Conservation (phyloP, 2,888 invertebrate species). For the Biston stratarius region DNA sequence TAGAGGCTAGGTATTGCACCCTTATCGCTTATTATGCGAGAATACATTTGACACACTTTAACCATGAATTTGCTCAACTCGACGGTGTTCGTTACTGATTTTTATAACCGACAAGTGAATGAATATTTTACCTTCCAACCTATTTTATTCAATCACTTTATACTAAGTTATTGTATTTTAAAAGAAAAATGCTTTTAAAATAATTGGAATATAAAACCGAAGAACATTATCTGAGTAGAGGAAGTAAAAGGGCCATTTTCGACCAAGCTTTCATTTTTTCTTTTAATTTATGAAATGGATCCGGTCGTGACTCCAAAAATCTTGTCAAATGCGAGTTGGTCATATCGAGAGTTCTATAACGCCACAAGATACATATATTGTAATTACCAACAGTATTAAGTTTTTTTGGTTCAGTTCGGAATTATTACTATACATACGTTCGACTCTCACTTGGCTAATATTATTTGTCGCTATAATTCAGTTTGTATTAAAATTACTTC, state of each 20-base stretch:
- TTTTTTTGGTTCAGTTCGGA: too few relatives aligned
- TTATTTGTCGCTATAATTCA: too few relatives aligned
- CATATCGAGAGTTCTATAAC: too few relatives aligned
- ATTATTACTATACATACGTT: too few relatives aligned
- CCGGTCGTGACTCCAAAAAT: background rate
- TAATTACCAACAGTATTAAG: too few relatives aligned
- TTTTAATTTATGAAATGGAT: constrained; percentile 9
- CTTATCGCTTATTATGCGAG: constrained; percentile 39
- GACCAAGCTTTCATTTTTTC: too few relatives aligned
- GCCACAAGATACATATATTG: too few relatives aligned
- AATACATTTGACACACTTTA: constrained; percentile 39
- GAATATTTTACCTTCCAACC: constrained; percentile 7
- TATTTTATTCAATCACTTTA: background rate
- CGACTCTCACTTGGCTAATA: too few relatives aligned
- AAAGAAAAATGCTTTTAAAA: constrained; percentile 9
- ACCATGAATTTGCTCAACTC: constrained; percentile 29
- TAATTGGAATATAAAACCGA: background rate
- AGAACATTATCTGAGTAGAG: background rate
- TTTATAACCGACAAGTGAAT: constrained; percentile 5
- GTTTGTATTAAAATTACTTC: too few relatives aligned
- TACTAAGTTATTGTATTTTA: background rate
- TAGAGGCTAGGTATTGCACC: constrained; percentile 31
- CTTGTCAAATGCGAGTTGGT: background rate
- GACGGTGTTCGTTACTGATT: constrained; percentile 16
- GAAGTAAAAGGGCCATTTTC: background rate